phyloP scores from a whole-genome alignment of 2,888 invertebrate species.

The Cheilosia urbana region DNA sequence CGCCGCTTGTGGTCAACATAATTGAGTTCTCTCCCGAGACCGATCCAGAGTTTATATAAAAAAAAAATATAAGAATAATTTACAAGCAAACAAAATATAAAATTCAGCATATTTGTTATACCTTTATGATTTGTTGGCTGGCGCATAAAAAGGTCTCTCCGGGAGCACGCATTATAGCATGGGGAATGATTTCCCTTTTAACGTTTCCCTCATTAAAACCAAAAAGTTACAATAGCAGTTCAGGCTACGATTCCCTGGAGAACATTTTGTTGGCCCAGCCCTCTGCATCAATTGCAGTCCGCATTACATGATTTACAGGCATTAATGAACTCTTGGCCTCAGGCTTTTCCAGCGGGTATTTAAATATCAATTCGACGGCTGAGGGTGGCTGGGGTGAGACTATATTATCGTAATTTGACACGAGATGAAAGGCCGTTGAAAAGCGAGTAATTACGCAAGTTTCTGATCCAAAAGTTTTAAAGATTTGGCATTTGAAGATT shows the following conservation, averaged over 20 bases:
- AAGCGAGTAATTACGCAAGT: constrained; percentile 4
- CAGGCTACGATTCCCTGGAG: constrained; percentile 50
- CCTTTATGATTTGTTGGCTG: constrained; percentile 47
- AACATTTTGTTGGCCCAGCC: constrained; percentile 39
- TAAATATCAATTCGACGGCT: constrained; percentile 48
- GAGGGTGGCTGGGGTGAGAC: not conserved
- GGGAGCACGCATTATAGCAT: constrained; percentile 60
- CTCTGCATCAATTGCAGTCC: constrained; percentile 31
- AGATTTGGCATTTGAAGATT: not conserved
- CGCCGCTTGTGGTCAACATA: constrained; percentile 46
- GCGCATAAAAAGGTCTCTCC: constrained; percentile 40
- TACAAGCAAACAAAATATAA: constrained; percentile 66
- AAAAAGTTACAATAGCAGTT: constrained; percentile 51
- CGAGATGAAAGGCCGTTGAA: constrained; percentile 30
- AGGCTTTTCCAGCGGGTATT: constrained; percentile 50
- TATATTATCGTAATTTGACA: constrained; percentile 27
- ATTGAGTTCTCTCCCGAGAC: constrained; percentile 57
- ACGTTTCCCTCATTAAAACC: constrained; percentile 57
- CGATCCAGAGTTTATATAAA: not conserved
- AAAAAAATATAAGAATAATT: constrained; percentile 53
- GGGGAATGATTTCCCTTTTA: constrained; percentile 49
- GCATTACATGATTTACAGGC: constrained; percentile 58
- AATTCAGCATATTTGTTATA: constrained; percentile 52
- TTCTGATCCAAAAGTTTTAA: not conserved
- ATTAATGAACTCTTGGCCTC: constrained; percentile 54